phyloP scores from a whole-genome alignment of 2,888 invertebrate genomes.

The Glaucopsyche alexis region DNA sequence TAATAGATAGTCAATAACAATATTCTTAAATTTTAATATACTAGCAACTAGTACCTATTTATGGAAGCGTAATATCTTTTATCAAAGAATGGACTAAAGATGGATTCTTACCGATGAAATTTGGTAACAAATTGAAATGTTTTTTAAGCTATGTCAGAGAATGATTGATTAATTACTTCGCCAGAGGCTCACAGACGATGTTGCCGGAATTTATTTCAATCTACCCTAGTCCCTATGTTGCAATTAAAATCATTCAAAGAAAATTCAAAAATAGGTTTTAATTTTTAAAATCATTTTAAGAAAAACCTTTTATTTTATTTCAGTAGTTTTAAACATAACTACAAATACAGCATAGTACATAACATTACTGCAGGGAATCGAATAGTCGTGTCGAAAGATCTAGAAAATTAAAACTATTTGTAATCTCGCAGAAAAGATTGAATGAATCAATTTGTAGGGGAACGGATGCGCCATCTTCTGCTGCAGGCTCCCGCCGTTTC shows the following conservation, averaged over 20 bases:
- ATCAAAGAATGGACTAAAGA: neutral
- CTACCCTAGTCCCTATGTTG: neutral
- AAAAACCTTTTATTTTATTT: no score
- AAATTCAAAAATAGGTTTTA: neutral
- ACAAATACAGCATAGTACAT: neutral
- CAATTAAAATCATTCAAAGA: neutral
- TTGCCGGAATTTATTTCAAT: neutral
- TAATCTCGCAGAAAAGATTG: slow-evolving; percentile 26
- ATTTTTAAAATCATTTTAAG: no score
- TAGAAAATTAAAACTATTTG: slow-evolving; percentile 27
- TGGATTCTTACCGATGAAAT: neutral
- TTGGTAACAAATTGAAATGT: slow-evolving; percentile 16
- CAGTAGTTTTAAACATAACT: no score
- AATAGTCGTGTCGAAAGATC: slow-evolving; percentile 8
- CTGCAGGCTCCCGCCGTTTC: slow-evolving; percentile 36
- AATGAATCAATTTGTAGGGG: slow-evolving; percentile 26
- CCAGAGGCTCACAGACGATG: neutral
- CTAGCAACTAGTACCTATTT: neutral
- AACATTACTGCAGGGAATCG: neutral
- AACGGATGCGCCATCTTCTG: slow-evolving; percentile 29
- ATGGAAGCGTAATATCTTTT: neutral
- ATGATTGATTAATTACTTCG: slow-evolving; percentile 19
- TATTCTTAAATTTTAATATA: no score
- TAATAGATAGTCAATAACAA: no score
- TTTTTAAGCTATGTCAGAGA: slow-evolving; percentile 8